Evolutionary conservation across 2,113 vertebrate genomes (phyloP).

Genomic region (Indicator indicator): DNA sequence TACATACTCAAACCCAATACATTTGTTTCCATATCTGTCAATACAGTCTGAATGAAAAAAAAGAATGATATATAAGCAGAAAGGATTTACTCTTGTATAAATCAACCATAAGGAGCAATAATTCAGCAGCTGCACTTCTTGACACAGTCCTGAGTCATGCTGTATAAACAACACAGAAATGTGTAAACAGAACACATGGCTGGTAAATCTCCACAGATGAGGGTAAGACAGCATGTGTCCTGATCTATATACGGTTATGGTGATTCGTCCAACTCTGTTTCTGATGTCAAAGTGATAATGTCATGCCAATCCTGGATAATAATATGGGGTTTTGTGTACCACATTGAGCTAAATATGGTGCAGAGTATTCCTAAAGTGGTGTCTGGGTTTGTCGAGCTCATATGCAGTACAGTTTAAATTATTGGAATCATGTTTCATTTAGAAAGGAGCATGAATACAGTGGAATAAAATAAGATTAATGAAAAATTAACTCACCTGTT

Average conservation of each 20-base stretch:
- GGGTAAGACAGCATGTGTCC: neutral
- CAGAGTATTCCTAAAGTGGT: neutral
- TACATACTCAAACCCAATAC: fast-evolving
- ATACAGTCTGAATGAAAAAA: neutral
- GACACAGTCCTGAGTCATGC: neutral
- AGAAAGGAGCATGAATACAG: neutral
- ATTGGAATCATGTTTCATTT: neutral
- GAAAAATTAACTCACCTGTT: neutral
- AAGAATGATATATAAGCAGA: neutral
- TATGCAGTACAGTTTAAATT: neutral
- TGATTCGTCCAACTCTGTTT: neutral
- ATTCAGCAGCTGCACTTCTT: neutral
- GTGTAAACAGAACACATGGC: neutral
- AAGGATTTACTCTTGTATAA: neutral
- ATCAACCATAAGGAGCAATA: neutral
- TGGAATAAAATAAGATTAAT: neutral
- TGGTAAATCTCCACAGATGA: neutral
- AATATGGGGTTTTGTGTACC: neutral
- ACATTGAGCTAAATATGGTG: neutral
- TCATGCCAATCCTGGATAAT: neutral
- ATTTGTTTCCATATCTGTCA: neutral
- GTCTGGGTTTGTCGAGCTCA: neutral
- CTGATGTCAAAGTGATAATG: neutral
- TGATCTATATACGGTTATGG: neutral
- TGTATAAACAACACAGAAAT: neutral